phyloP scores from a whole-genome alignment of 2,888 invertebrate species.

The Pristionchus arcanus region DNA sequence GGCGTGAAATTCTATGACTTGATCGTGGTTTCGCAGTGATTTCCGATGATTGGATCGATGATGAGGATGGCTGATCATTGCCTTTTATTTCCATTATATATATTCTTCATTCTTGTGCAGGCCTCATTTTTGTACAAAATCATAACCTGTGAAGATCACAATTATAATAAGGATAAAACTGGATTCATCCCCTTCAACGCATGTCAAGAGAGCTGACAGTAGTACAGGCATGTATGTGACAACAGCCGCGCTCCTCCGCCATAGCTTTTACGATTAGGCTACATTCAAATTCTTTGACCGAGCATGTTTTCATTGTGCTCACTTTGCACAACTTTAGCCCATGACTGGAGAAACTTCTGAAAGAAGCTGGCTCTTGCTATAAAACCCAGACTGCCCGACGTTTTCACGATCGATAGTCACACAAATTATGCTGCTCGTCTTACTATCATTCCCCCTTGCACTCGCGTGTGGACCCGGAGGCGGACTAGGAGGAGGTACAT shows the following conservation, averaged over 20 bases:
- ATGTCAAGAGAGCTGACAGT: no score
- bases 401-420: not conserved
- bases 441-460: not conserved
- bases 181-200: not conserved
- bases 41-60: not conserved
- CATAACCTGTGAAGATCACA: not conserved
- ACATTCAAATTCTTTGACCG: not conserved
- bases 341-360: no score
- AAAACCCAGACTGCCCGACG: not conserved
- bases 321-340: not conserved
- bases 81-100: not conserved
- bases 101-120: not conserved
- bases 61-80: not conserved
- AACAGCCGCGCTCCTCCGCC: not conserved
- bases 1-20: conserved; percentile 42
- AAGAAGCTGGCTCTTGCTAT: not conserved
- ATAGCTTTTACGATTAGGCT: not conserved
- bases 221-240: not conserved
- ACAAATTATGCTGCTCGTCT: not conserved
- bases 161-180: no score
- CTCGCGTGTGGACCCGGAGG: not conserved
- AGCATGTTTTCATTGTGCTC: not conserved
- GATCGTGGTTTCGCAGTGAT: not conserved
- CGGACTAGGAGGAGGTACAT: not conserved
- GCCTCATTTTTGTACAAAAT: not conserved